Evolutionary conservation across 2,797 vertebrate genomes (phyloP), one percentile per base, ranked within the genome.

Genomic region (Pipistrellus pipistrellus): DNA sequence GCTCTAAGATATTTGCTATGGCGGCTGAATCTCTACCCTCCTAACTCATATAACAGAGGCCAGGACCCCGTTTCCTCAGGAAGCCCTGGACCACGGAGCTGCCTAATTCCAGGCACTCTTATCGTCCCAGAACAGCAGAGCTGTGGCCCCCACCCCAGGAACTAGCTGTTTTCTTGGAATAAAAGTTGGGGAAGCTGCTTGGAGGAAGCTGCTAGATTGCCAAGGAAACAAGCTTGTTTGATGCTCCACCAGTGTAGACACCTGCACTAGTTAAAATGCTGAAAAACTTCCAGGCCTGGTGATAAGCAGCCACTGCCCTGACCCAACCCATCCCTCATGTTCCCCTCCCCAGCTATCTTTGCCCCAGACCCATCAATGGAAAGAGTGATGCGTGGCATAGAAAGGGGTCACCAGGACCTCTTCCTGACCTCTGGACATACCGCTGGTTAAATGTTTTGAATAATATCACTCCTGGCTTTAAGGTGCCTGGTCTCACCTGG

Each of bases 381-480:
- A 88, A n/a, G 68, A 25, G 66, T 8, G 25, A n/a, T 14, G 13
- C n/a, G 10, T 13, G 21, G 25, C 27, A 53, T 20, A 53, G 32
- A 17, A 51, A 68, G 12, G 35, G 18, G 14, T 44, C 48, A 44
- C 27, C 46, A 12, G 51, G 32, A 41, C 23, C 23, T 30, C 41
- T 27, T 20, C 71, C 62, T 27, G 21, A 75, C 20, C 32, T 64
- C 53, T 1, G 1, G 57, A 38, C 46, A 44, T 15, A 18, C 11
- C 13, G 18, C 30, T 46, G 44, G 25, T 17, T 35, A 17, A 51
- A 75, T 38, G 35, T 32, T 62, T 41, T 86, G 91, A 96, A 85
- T n/a, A 96, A 85, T n/a, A 93, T 96, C 71, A 97, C 87, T 94
- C 64, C 51, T 10, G 23, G 25, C 62, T 41, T 4, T 23, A 38